Base-by-base conservation (phyloP, 2,797 vertebrate species). In the Crocidura indochinensis region DNA sequence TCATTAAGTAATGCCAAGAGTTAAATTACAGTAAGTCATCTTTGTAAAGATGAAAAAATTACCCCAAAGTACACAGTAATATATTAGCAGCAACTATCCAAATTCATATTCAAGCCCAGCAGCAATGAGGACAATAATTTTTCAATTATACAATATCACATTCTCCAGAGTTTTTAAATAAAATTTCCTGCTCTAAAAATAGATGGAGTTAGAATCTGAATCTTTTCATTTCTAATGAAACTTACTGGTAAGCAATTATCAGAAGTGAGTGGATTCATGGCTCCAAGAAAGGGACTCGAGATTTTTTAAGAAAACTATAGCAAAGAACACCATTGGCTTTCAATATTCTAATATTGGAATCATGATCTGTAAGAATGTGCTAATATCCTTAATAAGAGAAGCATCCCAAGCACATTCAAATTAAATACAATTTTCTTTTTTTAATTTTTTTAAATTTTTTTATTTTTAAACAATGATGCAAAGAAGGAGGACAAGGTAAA, bases 161-260 rank as follows among this genome's bases (percentile, higher is more conserved):
- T n/a, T 24, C 46, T 80, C 46, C n/a, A 81, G 80, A 71, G 64
- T 76, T 53, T 90, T 84, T 31, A 74, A 85, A 24, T 75, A 71
- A 56, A 80, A 75, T 75, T 80, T 26, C 10, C 62, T 46, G 56
- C 53, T 71, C 47, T 87, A 19, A 60, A n/a, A 75, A 64, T 24
- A 76, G 47, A 60, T 38, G 10, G 8, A 17, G 26, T 49, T 72
- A 71, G 46, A 79, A 79, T 49, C 6, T 29, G 71, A 92, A 78
- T 26, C n/a, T 84, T 73, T 64, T 87, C 38, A 71, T 71, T 84
- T 26, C 73, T 47, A 56, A 15, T 68, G 24, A 75, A 90, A 69
- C 20, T 94, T 44, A n/a, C n/a, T n/a, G n/a, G n/a, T n/a, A 87
- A 2, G 60, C 26, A 29, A 7, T 72, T 73, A 56, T 69, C 46